Evolutionary conservation across 2,113 vertebrate genomes (phyloP).

Genomic region (Otolemur garnettii): DNA sequence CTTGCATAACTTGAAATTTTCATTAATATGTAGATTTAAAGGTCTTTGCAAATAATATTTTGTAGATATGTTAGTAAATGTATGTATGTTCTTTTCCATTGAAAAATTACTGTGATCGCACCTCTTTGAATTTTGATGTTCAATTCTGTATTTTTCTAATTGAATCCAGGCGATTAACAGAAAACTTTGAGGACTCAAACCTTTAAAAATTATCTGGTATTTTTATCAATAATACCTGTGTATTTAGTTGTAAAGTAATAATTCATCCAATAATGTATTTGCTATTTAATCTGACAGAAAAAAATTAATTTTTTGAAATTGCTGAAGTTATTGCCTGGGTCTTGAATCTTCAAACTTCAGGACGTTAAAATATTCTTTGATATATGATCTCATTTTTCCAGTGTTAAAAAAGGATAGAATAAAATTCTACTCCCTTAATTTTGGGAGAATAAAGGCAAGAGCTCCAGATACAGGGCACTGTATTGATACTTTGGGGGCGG

Average conservation of each 20-base stretch:
- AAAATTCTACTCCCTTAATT: background rate
- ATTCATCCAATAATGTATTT: background rate
- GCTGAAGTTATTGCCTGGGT: background rate
- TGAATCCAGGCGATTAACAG: constrained; percentile 2
- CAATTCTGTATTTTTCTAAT: constrained; percentile 25
- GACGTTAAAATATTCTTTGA: background rate
- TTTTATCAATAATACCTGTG: background rate
- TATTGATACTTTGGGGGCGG: background rate
- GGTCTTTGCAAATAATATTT: constrained; percentile 63
- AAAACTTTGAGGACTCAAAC: constrained; percentile 18
- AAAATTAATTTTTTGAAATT: background rate
- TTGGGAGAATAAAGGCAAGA: background rate
- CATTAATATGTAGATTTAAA: constrained; percentile 73
- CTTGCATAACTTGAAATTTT: constrained; percentile 59
- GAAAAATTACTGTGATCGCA: constrained; percentile 12
- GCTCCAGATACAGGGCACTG: background rate
- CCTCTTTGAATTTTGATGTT: constrained; percentile 52
- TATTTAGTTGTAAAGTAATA: background rate
- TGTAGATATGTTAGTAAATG: constrained; percentile 64
- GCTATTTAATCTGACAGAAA: background rate
- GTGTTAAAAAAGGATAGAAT: background rate
- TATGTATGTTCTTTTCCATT: constrained; percentile 35
- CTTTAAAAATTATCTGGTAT: background rate
- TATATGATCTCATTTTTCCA: background rate
- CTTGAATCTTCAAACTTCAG: background rate